Evolutionary conservation across 1,140 invertebrate species (phyloP).

Genomic region (Telenomus remus): DNA sequence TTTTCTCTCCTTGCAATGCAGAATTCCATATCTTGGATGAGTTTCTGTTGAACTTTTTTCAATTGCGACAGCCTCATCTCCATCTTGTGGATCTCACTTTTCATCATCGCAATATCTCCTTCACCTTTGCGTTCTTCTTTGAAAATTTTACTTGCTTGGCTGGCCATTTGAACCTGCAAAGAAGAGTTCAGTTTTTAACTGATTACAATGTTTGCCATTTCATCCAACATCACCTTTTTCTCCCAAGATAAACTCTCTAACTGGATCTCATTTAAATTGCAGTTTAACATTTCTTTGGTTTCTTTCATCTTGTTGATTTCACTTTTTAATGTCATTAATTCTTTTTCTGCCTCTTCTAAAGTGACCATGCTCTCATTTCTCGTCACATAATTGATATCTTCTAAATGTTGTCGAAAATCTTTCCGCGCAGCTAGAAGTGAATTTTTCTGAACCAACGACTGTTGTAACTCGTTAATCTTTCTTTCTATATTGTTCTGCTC

Average conservation of each 20-base stretch:
- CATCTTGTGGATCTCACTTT: constrained; percentile 88
- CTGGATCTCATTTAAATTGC: constrained; percentile 79
- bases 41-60: constrained; percentile 82
- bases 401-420: constrained; percentile 78
- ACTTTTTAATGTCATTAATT: constrained; percentile 80
- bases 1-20: constrained; percentile 83
- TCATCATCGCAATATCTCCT: constrained; percentile 84
- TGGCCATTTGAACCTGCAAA: constrained; percentile 80
- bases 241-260: constrained; percentile 85
- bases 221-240: constrained; percentile 78
- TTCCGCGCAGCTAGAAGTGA: constrained; percentile 78
- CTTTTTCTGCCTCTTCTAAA: constrained; percentile 79
- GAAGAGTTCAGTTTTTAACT: constrained; percentile 22
- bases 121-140: constrained; percentile 80
- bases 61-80: constrained; percentile 80
- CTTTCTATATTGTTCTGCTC: constrained; percentile 78
- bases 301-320: constrained; percentile 81
- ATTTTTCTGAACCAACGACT: constrained; percentile 78
- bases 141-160: constrained; percentile 81
- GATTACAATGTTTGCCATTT: constrained; percentile 4
- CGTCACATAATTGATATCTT: constrained; percentile 77
- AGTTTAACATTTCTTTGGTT: constrained; percentile 79
- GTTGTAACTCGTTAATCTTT: constrained; percentile 78
- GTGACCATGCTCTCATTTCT: constrained; percentile 76
- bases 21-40: constrained; percentile 85